Conservation (phyloP, 37 sponge, comb jelly and placozoan genomes). For the Chondrosia reniformis region DNA sequence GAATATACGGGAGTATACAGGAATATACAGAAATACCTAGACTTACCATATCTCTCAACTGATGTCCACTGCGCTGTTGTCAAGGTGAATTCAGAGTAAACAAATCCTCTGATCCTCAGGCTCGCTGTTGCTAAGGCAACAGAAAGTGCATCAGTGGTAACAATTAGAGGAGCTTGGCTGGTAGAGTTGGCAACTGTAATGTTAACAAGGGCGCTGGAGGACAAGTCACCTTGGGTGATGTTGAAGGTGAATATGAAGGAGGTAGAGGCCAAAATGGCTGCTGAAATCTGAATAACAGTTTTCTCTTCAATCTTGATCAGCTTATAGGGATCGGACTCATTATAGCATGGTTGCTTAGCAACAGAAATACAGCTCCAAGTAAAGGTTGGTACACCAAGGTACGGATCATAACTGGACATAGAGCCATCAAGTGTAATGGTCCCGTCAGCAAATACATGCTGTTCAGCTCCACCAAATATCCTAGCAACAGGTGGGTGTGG, state of each 20-base stretch:
- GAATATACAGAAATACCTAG: neutral
- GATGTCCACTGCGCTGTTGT: constrained; percentile 40
- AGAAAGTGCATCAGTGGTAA: constrained; percentile 16
- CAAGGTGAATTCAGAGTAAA: constrained; percentile 26
- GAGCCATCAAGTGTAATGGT: constrained; percentile 49
- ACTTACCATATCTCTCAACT: neutral
- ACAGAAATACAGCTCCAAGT: constrained; percentile 33
- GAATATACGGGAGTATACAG: too few relatives aligned
- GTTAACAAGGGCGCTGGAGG: neutral
- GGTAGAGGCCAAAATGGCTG: neutral
- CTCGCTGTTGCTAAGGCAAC: constrained; percentile 10
- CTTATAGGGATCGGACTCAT: constrained; percentile 16
- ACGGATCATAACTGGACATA: neutral
- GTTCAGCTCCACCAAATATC: constrained; percentile 40
- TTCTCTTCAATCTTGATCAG: constrained; percentile 5
- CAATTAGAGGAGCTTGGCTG: constrained; percentile 5
- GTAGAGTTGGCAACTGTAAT: neutral
- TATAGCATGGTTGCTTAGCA: constrained; percentile 51
- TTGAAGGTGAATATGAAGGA: constrained; percentile 42
- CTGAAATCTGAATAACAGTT: neutral
- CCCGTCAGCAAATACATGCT: constrained; percentile 14
- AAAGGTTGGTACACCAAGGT: constrained; percentile 9
- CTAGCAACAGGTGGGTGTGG: constrained; percentile 7
- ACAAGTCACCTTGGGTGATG: constrained; percentile 19
- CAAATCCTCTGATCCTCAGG: constrained; percentile 33